Evolutionary conservation across 2,888 invertebrate species (phyloP).

Genomic region (Monopis laevigella): DNA sequence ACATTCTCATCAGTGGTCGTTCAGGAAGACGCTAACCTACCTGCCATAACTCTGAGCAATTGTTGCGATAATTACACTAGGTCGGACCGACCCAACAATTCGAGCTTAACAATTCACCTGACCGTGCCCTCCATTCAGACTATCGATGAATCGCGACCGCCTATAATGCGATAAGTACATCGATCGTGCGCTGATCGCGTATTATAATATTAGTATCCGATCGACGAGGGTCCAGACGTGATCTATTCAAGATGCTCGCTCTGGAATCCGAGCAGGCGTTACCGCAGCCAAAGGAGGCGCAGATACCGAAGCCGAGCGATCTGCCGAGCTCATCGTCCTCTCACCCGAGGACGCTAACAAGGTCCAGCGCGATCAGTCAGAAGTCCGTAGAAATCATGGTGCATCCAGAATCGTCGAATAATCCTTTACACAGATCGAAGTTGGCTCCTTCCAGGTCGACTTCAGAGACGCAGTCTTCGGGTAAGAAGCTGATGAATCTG

Average conservation of each 20-base stretch:
- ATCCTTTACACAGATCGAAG: slow-evolving; percentile 56
- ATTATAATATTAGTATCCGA: neutral
- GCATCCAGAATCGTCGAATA: slow-evolving; percentile 51
- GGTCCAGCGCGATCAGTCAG: slow-evolving; percentile 70
- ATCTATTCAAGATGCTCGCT: slow-evolving; percentile 44
- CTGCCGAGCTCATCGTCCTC: slow-evolving; percentile 33
- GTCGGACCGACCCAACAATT: slow-evolving; percentile 38
- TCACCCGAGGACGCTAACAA: slow-evolving; percentile 65
- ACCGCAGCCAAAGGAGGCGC: slow-evolving; percentile 29
- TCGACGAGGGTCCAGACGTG: slow-evolving; percentile 12
- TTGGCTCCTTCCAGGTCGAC: slow-evolving; percentile 54
- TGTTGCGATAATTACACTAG: slow-evolving; percentile 43
- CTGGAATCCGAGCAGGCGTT: slow-evolving; percentile 52
- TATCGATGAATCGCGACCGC: slow-evolving; percentile 54
- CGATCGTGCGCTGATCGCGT: neutral
- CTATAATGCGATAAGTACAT: slow-evolving; percentile 41
- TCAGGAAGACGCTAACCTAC: slow-evolving; percentile 47
- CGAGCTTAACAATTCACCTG: slow-evolving; percentile 43
- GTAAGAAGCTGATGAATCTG: slow-evolving; percentile 52
- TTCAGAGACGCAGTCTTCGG: slow-evolving; percentile 55
- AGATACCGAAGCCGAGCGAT: slow-evolving; percentile 39
- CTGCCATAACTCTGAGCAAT: slow-evolving; percentile 59
- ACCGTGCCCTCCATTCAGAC: slow-evolving; percentile 55
- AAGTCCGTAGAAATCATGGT: slow-evolving; percentile 69
- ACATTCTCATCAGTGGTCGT: slow-evolving; percentile 42